Base-by-base conservation (phyloP, 2,888 invertebrate genomes). In the Meliscaeva auricollis region DNA sequence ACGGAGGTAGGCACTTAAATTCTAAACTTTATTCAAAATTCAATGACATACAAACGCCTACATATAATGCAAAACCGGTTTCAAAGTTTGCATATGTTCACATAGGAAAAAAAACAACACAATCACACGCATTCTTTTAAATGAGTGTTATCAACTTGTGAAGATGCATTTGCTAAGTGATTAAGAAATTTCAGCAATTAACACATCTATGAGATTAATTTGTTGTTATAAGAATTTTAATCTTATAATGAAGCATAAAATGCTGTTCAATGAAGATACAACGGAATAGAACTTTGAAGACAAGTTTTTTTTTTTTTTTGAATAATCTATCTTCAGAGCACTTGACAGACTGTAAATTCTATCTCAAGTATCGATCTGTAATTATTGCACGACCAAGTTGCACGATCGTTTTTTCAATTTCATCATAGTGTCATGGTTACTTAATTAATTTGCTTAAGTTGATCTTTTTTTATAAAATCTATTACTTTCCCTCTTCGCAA, bases 1-100 rank as follows among this genome's bases (percentile, higher is more conserved):
- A 26, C 26, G 26, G 4, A 44, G 17, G 17, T 17, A 32, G 2
- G 2, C 26, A 26, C 26, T 17, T 46, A 62, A 30, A 46, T 11
- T 44, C n/a, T n/a, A n/a, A n/a, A n/a, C n/a, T 26, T 26, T 30
- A 46, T 44, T 62, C 15, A n/a, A 15, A 58, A 46, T 46, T 62
- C 64, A 64, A 46, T 64, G 64, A 7, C 46, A 64, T 17, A 17
- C 30, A 46, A 46, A 46, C 64, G 64, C 64, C 64, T 64, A 64
- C 64, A 64, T 46, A 64, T 46, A 64, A 46, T 30, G 17, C n/a
- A 6, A 13, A 60, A 60, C 60, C 15, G 41, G 60, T 60, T 60
- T 60, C 17, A n/a, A 11, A 17, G 2, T 58, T 35, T 38, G 35
- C 58, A 7, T 35, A 41, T n/a, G n/a, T 60, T 60, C 17, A 41